Conservation (phyloP, 2,888 invertebrate species). For the Cantharis rustica region DNA sequence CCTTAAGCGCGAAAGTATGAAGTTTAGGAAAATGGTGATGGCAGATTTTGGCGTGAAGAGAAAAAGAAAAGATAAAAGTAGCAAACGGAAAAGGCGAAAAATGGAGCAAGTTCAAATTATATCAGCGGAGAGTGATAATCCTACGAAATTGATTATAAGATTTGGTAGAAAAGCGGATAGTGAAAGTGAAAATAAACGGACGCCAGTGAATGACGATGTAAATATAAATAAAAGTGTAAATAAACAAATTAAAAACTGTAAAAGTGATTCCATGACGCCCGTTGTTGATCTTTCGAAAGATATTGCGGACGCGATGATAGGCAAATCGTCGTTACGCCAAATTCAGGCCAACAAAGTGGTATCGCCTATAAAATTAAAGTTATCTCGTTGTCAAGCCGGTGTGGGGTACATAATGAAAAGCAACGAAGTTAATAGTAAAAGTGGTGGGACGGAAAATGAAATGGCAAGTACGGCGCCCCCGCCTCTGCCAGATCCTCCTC, state of each 20-base stretch:
- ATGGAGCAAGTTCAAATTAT: constrained; percentile 61
- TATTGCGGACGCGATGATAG: constrained; percentile 20
- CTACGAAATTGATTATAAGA: constrained; percentile 62
- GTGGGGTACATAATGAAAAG: constrained; percentile 67
- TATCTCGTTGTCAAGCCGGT: constrained; percentile 81
- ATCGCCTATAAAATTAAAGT: constrained; percentile 78
- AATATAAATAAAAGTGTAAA: constrained; percentile 7
- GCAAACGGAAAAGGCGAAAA: constrained; percentile 63
- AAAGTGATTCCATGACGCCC: constrained; percentile 10
- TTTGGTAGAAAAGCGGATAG: constrained; percentile 37
- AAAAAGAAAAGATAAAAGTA: constrained; percentile 60
- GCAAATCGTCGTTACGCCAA: constrained; percentile 59
- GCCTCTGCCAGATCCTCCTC: constrained; percentile 37
- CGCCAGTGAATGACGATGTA: constrained; percentile 34
- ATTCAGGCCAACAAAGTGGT: constrained; percentile 71
- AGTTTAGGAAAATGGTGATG: constrained; percentile 82
- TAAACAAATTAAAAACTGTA: constrained; percentile 23
- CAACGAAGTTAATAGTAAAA: constrained; percentile 41
- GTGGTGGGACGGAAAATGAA: constrained; percentile 42
- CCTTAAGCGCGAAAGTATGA: constrained; percentile 84
- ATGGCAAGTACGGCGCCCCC: constrained; percentile 47
- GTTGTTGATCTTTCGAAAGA: constrained; percentile 15
- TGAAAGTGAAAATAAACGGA: constrained; percentile 40
- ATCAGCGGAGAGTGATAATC: constrained; percentile 59
- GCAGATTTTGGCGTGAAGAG: constrained; percentile 78